Conservation (phyloP, 2,113 vertebrate species). For the Eclectus roratus region DNA sequence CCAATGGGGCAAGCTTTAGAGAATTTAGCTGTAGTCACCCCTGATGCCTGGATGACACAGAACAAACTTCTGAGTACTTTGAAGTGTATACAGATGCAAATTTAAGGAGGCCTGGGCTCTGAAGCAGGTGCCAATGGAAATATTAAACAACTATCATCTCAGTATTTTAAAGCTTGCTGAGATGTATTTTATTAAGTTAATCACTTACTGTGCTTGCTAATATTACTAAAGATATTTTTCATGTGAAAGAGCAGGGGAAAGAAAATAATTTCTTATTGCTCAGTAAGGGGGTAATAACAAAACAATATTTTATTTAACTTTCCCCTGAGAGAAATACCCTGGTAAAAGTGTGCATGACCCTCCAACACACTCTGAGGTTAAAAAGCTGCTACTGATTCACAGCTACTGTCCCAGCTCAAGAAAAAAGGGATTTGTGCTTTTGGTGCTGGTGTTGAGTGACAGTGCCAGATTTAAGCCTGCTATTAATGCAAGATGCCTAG, state of each 20-base stretch:
- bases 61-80: neutral
- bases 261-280: conserved; percentile 49
- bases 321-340: conserved; percentile 52
- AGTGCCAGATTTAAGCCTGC: neutral
- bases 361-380: neutral
- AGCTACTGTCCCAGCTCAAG: neutral
- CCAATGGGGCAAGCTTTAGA: neutral
- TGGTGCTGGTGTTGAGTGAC: conserved; percentile 15
- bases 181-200: neutral
- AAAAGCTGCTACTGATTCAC: conserved; percentile 3
- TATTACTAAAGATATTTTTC: neutral
- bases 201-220: neutral
- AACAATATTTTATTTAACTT: neutral
- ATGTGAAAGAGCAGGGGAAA: neutral
- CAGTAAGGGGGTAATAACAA: neutral
- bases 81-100: neutral
- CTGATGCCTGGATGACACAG: neutral
- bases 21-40: neutral
- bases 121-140: neutral
- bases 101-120: neutral
- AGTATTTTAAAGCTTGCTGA: neutral
- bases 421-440: conserved; percentile 44
- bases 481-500: neutral
- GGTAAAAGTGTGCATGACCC: neutral
- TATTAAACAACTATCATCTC: neutral